phyloP scores from a whole-genome alignment of 2,113 vertebrate genomes.

The Caranx melampygus region DNA sequence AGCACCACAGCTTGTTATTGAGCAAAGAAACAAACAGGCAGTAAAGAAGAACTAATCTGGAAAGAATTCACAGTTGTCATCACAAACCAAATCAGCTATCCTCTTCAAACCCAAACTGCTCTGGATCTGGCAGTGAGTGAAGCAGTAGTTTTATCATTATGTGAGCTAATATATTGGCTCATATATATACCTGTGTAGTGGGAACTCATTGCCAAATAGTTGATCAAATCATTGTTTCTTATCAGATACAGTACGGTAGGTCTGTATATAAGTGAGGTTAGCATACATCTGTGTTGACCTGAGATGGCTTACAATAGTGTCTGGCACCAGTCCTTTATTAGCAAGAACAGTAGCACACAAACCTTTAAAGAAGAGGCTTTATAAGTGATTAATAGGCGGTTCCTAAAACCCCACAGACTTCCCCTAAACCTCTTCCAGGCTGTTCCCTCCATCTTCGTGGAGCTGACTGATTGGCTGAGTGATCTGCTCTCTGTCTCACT shows the following conservation, averaged over 20 bases:
- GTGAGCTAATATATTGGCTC: too few relatives aligned
- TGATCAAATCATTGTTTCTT: not conserved
- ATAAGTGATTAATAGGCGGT: constrained; percentile 39
- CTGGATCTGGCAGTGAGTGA: not conserved
- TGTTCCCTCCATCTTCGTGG: constrained; percentile 29
- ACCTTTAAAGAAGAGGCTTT: constrained; percentile 17
- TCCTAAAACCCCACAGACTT: constrained; percentile 12
- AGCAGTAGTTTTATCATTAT: not conserved
- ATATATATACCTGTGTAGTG: too few relatives aligned
- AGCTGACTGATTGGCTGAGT: constrained; percentile 35
- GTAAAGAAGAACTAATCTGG: not conserved
- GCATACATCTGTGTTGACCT: not conserved
- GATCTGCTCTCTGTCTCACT: constrained; percentile 45
- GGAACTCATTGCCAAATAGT: not conserved
- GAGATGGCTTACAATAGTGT: not conserved
- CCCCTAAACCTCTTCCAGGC: constrained; percentile 30
- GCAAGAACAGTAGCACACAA: constrained; percentile 19
- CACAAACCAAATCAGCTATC: not conserved
- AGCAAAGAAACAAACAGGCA: constrained; percentile 21
- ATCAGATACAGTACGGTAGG: not conserved
- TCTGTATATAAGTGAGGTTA: not conserved
- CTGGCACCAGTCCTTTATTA: constrained; percentile 8
- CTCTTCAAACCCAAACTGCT: not conserved
- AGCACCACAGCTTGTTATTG: constrained; percentile 36
- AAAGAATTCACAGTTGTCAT: not conserved